Conservation (phyloP, 2,113 vertebrate genomes). For the Lophotis ruficrista region DNA sequence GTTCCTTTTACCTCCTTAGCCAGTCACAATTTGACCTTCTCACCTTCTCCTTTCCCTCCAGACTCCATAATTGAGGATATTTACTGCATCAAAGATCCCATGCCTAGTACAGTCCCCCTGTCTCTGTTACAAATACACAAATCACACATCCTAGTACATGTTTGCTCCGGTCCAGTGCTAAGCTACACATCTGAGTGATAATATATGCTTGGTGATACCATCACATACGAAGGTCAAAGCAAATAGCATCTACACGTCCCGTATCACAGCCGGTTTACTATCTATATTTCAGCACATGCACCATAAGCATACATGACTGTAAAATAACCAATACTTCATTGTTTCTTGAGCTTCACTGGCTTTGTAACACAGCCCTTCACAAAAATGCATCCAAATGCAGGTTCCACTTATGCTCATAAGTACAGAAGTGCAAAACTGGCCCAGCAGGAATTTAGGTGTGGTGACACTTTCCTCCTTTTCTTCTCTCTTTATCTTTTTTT, state of each 20-base stretch:
- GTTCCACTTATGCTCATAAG: not conserved
- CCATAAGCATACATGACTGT: not conserved
- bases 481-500: not conserved
- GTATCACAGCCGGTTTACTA: not conserved
- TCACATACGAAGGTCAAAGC: constrained; percentile 9
- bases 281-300: not conserved
- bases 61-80: constrained; percentile 1
- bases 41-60: not conserved
- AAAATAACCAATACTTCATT: not conserved
- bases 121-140: constrained; percentile 23
- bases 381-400: not conserved
- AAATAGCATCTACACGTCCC: constrained; percentile 57
- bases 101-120: not conserved
- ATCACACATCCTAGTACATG: not conserved
- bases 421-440: not conserved
- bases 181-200: constrained; percentile 44
- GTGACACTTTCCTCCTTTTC: not conserved
- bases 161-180: constrained; percentile 35
- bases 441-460: not conserved
- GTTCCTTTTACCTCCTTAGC: constrained; percentile 4
- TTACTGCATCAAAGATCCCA: constrained; percentile 9
- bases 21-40: constrained; percentile 6
- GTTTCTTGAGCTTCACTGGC: not conserved
- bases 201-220: constrained; percentile 30
- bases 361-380: not conserved